phyloP scores from a whole-genome alignment of 2,113 vertebrate genomes.

The Sitta europaea region DNA sequence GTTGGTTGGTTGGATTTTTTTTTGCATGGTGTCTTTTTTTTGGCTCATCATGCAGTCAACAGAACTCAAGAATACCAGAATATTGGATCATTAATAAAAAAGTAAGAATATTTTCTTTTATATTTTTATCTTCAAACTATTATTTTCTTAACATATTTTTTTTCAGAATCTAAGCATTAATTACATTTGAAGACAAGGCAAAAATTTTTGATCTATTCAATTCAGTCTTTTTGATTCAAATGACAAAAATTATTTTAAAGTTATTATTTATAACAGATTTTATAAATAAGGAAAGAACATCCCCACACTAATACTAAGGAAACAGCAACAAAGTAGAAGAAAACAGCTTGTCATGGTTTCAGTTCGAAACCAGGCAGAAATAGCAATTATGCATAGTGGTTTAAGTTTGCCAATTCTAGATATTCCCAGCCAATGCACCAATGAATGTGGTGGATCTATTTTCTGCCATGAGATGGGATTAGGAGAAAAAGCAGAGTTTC shows the following conservation, averaged over 20 bases:
- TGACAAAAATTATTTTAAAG: not conserved
- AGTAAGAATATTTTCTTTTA: not conserved
- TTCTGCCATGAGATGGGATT: too few species aligned
- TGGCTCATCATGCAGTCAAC: not conserved
- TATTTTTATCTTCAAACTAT: accelerated
- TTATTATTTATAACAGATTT: not conserved
- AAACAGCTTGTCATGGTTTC: too few species aligned
- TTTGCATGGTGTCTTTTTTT: not conserved
- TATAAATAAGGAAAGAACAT: not conserved
- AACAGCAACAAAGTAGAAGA: not conserved
- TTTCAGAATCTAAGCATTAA: not conserved
- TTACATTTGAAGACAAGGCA: not conserved
- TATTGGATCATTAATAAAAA: not conserved
- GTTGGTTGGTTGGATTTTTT: not conserved
- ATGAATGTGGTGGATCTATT: too few species aligned
- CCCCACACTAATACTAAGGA: not conserved
- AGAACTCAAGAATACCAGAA: not conserved
- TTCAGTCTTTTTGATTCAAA: not conserved
- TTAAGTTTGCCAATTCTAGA: too few species aligned
- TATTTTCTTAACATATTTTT: not conserved
- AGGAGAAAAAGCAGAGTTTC: too few species aligned
- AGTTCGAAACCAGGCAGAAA: too few species aligned
- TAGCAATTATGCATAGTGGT: too few species aligned
- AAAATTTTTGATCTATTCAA: not conserved
- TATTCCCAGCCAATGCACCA: too few species aligned